Evolutionary conservation across 2,113 vertebrate genomes (phyloP), one percentile per base, ranked within the genome.

Genomic region (Garra rufa): DNA sequence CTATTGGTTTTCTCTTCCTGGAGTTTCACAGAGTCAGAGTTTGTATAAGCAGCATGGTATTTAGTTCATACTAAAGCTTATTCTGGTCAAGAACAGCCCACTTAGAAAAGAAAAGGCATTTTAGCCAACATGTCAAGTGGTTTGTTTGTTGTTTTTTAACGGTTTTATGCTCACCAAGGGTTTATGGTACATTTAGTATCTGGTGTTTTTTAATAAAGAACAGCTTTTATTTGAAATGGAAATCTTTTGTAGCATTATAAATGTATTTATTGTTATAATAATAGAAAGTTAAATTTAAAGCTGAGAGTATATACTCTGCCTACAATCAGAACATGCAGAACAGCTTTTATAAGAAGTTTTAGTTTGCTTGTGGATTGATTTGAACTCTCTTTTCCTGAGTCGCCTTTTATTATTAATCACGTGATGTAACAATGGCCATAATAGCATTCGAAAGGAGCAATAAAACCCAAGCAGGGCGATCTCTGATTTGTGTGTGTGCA

Each of bases 371-470:
- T 48, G 43, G 77, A 87, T 90, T 70, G 41, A 86, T 86, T 74
- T 81, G n/a, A 3, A n/a, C 46, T 9, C 63, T 26, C 9, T 65
- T 52, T 55, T n/a, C 52, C 7, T 55, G 52, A n/a, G 52, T 21
- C 52, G n/a, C 69, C 76, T 67, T 59, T 28, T 59, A 83, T 74
- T 69, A 85, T 83, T 87, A 83, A 88, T 89, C 83, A 88, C 70
- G 65, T 77, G 69, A 71, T 74, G 59, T 46, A 71, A 44, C 81
- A 26, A 10, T 67, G 76, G 48, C 70, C 74, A 85, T 13, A 77
- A 74, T 26, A 24, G 10, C 26, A 28, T 70, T 81, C 65, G n/a
- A 34, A 84, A 88, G 38, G 43, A 87, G n/a, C 26, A 69, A 73
- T 87, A 82, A 52, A 44, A 63, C 19, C n/a, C 57, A 78, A 10